Evolutionary conservation across 1,140 invertebrate species (phyloP).

Genomic region (Drosophila baimaii): DNA sequence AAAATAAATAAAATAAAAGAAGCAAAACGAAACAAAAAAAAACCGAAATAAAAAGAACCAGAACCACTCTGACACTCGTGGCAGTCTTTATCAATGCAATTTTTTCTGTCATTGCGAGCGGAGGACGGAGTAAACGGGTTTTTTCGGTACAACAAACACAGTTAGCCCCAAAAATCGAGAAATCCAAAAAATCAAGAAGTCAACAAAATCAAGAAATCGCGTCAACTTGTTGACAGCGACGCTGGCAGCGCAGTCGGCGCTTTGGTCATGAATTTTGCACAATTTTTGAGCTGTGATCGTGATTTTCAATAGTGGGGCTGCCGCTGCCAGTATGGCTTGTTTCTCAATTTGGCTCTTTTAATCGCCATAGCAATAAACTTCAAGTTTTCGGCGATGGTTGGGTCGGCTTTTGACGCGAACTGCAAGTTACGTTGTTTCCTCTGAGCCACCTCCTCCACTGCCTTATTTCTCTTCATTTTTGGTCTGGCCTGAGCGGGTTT

Average conservation of each 20-base stretch:
- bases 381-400: conserved; percentile 69
- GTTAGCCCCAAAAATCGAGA: conserved; percentile 45
- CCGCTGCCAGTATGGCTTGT: conserved; percentile 31
- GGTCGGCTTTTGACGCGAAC: conserved; percentile 24
- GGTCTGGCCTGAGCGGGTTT: conserved; percentile 49
- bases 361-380: conserved; percentile 80
- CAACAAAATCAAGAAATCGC: conserved; percentile 23
- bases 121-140: conserved; percentile 28
- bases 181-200: conserved; percentile 11
- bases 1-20: conserved; percentile 48
- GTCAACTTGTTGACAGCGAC: conserved; percentile 12
- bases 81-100: conserved; percentile 70
- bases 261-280: conserved; percentile 72
- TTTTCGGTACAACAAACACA: conserved; percentile 30
- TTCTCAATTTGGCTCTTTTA: conserved; percentile 50
- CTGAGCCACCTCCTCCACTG: neutral
- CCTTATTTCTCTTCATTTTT: conserved; percentile 17
- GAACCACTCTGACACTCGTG: conserved; percentile 51
- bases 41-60: conserved; percentile 23
- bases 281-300: conserved; percentile 70
- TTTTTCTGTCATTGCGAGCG: conserved; percentile 68
- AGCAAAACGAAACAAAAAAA: conserved; percentile 16
- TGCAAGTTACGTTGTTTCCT: conserved; percentile 11
- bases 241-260: conserved; percentile 27
- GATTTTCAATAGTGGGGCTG: conserved; percentile 68